phyloP scores from a whole-genome alignment of 2,797 vertebrate species.

The Esox masquinongy region DNA sequence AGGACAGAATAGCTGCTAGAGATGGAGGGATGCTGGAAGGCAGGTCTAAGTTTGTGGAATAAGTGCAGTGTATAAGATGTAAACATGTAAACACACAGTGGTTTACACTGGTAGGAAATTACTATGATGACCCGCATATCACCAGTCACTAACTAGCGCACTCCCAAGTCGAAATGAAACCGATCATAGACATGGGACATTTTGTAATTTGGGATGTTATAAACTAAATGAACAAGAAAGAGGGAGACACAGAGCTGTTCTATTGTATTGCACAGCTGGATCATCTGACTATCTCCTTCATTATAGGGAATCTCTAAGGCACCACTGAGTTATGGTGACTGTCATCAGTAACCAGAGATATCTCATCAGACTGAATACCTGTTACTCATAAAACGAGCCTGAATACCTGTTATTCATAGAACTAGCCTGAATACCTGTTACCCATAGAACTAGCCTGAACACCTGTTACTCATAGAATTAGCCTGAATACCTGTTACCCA shows the following conservation, averaged over 20 bases:
- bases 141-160: background rate
- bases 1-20: background rate
- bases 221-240: background rate
- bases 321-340: background rate
- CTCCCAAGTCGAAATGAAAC: background rate
- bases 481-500: background rate
- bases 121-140: too few relatives aligned
- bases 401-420: slow-evolving; percentile 12
- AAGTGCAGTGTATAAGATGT: background rate
- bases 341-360: background rate
- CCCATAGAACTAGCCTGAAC: slow-evolving; percentile 26
- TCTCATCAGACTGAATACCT: background rate
- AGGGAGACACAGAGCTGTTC: background rate
- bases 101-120: too few relatives aligned
- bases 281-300: too few relatives aligned
- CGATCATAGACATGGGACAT: background rate
- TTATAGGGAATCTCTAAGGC: too few relatives aligned
- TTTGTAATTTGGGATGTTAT: too few relatives aligned
- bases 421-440: slow-evolving; percentile 20
- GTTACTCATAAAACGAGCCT: background rate
- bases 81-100: too few relatives aligned
- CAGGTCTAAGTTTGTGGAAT: background rate
- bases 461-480: background rate
- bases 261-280: background rate
- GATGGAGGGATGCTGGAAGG: slow-evolving; percentile 1